Base-by-base conservation (phyloP, 2,113 vertebrate genomes). In the Mus pahari region DNA sequence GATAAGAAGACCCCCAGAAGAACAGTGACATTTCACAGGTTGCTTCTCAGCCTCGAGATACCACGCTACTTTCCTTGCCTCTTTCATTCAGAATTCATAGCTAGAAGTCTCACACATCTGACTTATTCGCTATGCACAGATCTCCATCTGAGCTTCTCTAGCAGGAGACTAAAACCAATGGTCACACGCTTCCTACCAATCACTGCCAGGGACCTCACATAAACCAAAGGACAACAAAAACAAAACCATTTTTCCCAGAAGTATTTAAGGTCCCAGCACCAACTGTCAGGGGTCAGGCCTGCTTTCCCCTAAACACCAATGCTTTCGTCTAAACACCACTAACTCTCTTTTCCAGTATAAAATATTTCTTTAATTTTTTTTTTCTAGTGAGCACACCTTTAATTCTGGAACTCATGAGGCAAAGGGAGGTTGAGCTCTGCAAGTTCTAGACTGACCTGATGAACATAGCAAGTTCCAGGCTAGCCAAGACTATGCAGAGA, bases 201-300 rank as follows among this genome's bases (percentile, higher is more conserved):
- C 39, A 73, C 11, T 92, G 11, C n/a, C 22, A 45, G 3, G 50
- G 22, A 58, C 83, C 42, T 90, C 0, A 71, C 13, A 50, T 48
- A 95, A 87, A 94, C 19, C 28, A 28, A 88, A 75, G 28, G 20
- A 4, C 24, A 84, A 84, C 14, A 77, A 91, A 90, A 74, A 31
- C 26, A 78, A 50, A 91, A 89, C 9, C 50, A 77, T 70, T n/a
- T 28, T 45, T 91, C 66, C 10, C 71, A 95, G 36, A 97, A 93
- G 73, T 42, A 24, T 33, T 39, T 68, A 39, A 70, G 73, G 33
- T 28, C 50, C 48, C 68, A 60, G 2, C 13, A 20, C 26, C 70
- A 58, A 36, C 36, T 31, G 13, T 50, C 68, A 73, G 2, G 16
- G 33, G 14, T 81, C 39, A 79, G 39, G 33, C 48, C 60, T 70